Conservation (phyloP, 2,113 vertebrate species). For the Lucifuga dentata region DNA sequence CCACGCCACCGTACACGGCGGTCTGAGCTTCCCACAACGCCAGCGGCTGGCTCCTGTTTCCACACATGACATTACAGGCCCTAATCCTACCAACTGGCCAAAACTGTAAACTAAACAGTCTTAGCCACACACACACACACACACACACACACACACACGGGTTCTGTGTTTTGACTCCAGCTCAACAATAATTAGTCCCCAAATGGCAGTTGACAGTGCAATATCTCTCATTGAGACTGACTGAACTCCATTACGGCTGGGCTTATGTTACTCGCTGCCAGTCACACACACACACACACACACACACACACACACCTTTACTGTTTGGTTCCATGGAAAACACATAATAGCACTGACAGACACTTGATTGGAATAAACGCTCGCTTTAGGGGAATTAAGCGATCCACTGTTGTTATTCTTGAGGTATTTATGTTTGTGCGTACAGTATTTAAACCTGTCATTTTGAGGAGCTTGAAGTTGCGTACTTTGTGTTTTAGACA, state of each 20-base stretch:
- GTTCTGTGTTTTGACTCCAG: constrained; percentile 67
- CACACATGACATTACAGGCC: constrained; percentile 70
- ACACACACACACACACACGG: constrained; percentile 27
- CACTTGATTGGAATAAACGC: constrained; percentile 33
- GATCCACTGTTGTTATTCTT: constrained; percentile 19
- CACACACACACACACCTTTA: constrained; percentile 12
- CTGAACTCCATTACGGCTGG: constrained; percentile 58
- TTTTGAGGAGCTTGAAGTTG: background rate
- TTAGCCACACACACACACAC: constrained; percentile 54
- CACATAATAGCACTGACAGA: constrained; percentile 17
- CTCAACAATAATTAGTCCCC: constrained; percentile 74
- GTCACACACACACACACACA: constrained; percentile 17
- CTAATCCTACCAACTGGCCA: constrained; percentile 74
- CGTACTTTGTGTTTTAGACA: background rate
- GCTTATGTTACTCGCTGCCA: constrained; percentile 62
- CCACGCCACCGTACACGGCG: constrained; percentile 65
- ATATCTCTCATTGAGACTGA: constrained; percentile 69
- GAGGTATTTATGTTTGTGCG: constrained; percentile 2
- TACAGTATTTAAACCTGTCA: background rate
- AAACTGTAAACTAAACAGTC: constrained; percentile 75
- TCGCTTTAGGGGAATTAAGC: constrained; percentile 7
- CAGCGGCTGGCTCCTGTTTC: constrained; percentile 76
- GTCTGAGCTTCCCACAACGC: constrained; percentile 67
- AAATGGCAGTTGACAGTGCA: constrained; percentile 68
- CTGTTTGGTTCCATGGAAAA: constrained; percentile 43